Conservation (phyloP, 2,797 vertebrate genomes). For the Clarias fuscus region DNA sequence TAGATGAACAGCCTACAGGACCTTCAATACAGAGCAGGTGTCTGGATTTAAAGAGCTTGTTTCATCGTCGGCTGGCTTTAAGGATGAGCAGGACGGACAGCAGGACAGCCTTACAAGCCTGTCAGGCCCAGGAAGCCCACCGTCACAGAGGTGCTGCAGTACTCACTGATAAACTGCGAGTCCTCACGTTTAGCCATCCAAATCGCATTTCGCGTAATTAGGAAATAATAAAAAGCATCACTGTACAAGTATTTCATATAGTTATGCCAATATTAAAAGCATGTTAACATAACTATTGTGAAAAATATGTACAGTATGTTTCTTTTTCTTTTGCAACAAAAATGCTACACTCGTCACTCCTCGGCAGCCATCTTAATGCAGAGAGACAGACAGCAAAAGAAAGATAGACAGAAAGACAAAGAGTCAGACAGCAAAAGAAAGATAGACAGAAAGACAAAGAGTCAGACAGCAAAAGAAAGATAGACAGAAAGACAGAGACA, state of each 20-base stretch:
- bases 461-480: too few relatives aligned
- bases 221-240: background rate
- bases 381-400: too few relatives aligned
- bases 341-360: background rate
- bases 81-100: slow-evolving; percentile 91
- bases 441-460: too few relatives aligned
- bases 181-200: slow-evolving; percentile 84
- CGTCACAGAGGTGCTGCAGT: slow-evolving; percentile 95
- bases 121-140: slow-evolving; percentile 94
- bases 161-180: slow-evolving; percentile 98
- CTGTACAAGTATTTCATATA: slow-evolving; percentile 11
- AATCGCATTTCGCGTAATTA: too few relatives aligned
- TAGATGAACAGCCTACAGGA: slow-evolving; percentile 94
- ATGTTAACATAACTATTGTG: background rate
- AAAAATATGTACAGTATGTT: background rate
- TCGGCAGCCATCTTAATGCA: slow-evolving; percentile 64
- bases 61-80: slow-evolving; percentile 93
- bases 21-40: slow-evolving; percentile 93
- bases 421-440: too few relatives aligned
- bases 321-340: background rate
- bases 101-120: slow-evolving; percentile 91
- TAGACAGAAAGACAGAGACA: too few relatives aligned
- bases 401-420: too few relatives aligned
- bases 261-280: background rate
- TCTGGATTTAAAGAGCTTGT: slow-evolving; percentile 94